Base-by-base conservation (phyloP, 2,113 vertebrate genomes). In the Syngnathus floridae region DNA sequence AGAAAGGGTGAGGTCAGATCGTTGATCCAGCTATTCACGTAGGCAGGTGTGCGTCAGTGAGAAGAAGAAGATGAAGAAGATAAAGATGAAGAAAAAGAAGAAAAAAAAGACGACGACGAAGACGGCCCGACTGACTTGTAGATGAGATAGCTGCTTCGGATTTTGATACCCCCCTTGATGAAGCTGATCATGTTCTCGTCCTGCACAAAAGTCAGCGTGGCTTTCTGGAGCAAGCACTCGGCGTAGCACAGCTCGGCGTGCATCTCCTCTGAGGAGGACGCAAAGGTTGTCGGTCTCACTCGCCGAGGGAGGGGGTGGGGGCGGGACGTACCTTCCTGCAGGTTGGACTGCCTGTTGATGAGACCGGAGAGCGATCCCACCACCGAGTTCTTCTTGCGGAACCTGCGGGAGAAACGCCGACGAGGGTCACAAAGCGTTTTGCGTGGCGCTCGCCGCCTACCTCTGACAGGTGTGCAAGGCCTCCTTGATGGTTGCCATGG, bases 151-250 rank as follows among this genome's bases (percentile, higher is more conserved):
- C 95, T 97, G 16, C 94, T 97, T 78, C 95, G 90, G 71, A 97
- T 94, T 90, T 97, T 97, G 72, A 98, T 92, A 48, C 95, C 95
- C 77, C 96, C 95, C 90, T 95, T 97, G 82, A 98, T 97, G 63
- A 99, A 98, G 82, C 93, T 97, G 88, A 98, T 96, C 95, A 99
- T 98, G 86, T 96, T 99, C 86, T 99, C 96, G 89, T 99, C 96
- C 95, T 98, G 96, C 5, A 99, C 91, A 0, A 99, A 98, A 0
- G 95, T 99, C 65, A 99, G 91, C 5, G 92, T 93, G 64, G 96
- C 96, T 86, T 98, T 98, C 89, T 98, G 96, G 7, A 99, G 90
- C 52, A 99, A 91, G 88, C 95, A 98, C 86, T 98, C 96, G 7
- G 96, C 96, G 22, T 97, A 99, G 86, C 96, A 99, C 83, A 98